phyloP scores from a whole-genome alignment of 1,140 invertebrate genomes.

The Drosophila rufa region DNA sequence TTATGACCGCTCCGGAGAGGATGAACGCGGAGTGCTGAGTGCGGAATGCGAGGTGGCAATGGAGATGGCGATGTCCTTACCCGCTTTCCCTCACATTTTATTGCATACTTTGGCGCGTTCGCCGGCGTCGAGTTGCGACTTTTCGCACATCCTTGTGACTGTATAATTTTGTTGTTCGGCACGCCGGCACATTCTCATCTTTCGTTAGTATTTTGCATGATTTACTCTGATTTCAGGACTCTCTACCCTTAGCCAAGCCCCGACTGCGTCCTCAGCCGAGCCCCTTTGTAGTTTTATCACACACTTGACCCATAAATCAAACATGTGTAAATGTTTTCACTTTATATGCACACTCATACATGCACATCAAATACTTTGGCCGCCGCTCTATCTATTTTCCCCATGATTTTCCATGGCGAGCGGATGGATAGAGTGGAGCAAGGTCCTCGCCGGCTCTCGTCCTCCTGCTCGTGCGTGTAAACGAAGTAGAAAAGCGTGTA shows the following conservation, averaged over 20 bases:
- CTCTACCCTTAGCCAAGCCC: neutral
- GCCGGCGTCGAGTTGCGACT: constrained; percentile 56
- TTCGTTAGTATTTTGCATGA: constrained; percentile 70
- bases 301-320: constrained; percentile 83
- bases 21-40: neutral
- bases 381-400: constrained; percentile 57
- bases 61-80: constrained; percentile 8
- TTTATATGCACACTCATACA: constrained; percentile 79
- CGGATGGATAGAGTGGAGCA: constrained; percentile 23
- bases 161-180: constrained; percentile 64
- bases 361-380: constrained; percentile 69
- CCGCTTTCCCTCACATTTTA: constrained; percentile 35
- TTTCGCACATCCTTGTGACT: constrained; percentile 70
- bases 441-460: constrained; percentile 37
- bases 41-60: neutral
- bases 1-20: constrained; percentile 42
- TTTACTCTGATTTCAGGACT: constrained; percentile 72
- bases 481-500: constrained; percentile 70
- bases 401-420: neutral
- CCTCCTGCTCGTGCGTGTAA: constrained; percentile 70
- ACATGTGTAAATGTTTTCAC: constrained; percentile 83
- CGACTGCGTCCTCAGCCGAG: constrained; percentile 6
- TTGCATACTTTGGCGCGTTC: constrained; percentile 60
- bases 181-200: constrained; percentile 53
- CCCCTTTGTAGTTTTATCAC: constrained; percentile 82